Conservation (phyloP, 2,797 vertebrate genomes). For the Hephaestus fuliginosus region DNA sequence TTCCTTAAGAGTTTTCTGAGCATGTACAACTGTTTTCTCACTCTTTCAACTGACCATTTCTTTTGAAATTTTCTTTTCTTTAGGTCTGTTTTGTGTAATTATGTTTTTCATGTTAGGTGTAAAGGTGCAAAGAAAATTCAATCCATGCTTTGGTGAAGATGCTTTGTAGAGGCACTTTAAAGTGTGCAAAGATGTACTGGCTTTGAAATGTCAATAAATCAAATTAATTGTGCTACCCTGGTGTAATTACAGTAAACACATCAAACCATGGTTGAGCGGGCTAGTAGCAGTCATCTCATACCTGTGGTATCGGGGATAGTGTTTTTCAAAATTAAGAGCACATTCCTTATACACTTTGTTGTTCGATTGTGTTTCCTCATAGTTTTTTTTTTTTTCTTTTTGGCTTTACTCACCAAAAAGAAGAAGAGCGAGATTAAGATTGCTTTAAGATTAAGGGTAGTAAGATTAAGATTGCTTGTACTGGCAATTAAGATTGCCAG, state of each 20-base stretch:
- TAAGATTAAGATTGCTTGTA: too few relatives aligned
- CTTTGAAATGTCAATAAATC: background rate
- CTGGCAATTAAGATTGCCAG: too few relatives aligned
- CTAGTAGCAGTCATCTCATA: background rate
- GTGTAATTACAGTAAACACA: slow-evolving; percentile 8
- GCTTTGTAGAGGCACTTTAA: background rate
- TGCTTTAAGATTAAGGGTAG: too few relatives aligned
- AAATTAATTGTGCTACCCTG: background rate
- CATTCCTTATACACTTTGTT: background rate
- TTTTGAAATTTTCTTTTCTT: too few relatives aligned
- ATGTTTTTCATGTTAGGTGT: too few relatives aligned
- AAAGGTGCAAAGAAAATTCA: too few relatives aligned
- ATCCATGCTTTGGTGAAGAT: too few relatives aligned
- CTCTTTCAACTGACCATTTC: background rate
- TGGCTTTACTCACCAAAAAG: background rate
- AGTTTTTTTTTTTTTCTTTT: background rate
- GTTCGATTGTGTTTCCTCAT: background rate
- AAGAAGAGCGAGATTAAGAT: background rate
- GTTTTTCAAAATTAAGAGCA: background rate
- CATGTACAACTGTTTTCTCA: background rate
- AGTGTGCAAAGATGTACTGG: background rate
- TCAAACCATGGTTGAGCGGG: background rate
- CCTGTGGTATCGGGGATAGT: background rate
- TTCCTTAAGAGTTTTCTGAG: too few relatives aligned
- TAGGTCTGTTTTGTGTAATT: background rate